Percentiles rank a stretch among this genome's conserved stretches.
These are phyloP conservation scores for Eumacrocentrus americanus DNA, from an alignment of 2,888 invertebrate genomes.

Conservation along the genomic window DNA sequence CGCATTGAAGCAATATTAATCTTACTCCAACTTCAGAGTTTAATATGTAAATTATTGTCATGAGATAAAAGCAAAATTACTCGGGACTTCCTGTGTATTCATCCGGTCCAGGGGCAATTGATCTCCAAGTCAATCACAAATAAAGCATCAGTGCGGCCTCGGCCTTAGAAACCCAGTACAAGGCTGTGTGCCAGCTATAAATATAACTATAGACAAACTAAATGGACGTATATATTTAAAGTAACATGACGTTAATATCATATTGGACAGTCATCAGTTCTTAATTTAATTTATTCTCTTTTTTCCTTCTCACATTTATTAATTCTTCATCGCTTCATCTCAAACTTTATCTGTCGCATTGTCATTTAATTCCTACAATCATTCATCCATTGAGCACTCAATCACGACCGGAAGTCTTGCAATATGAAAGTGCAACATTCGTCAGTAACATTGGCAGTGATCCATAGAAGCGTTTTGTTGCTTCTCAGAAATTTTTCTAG, in stretches of 20 bases:
- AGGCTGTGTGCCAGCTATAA: constrained; percentile 20
- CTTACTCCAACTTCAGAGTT: too few relatives aligned
- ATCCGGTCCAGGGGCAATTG: neutral
- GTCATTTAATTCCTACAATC: too few relatives aligned
- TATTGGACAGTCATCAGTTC: too few relatives aligned
- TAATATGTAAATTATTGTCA: too few relatives aligned
- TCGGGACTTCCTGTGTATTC: neutral
- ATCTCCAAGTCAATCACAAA: neutral
- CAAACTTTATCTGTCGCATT: too few relatives aligned
- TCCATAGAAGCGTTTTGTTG: constrained; percentile 13
- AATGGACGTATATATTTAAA: neutral
- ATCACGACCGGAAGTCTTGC: neutral
- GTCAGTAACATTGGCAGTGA: constrained; percentile 24
- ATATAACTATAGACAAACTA: constrained; percentile 16
- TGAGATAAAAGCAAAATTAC: too few relatives aligned
- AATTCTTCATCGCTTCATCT: too few relatives aligned
- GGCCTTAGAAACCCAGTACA: constrained; percentile 22
- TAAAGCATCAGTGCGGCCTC: constrained; percentile 13
- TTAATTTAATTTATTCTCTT: too few relatives aligned
- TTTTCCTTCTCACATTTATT: too few relatives aligned
- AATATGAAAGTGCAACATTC: neutral
- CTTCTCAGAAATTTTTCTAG: neutral
- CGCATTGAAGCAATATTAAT: too few relatives aligned
- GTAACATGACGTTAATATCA: too few relatives aligned
- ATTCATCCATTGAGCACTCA: neutral